Percentiles rank a stretch among this genome's conserved stretches.
phyloP scores from a whole-genome alignment of 2,797 vertebrate species.

The Mycteria americana region DNA sequence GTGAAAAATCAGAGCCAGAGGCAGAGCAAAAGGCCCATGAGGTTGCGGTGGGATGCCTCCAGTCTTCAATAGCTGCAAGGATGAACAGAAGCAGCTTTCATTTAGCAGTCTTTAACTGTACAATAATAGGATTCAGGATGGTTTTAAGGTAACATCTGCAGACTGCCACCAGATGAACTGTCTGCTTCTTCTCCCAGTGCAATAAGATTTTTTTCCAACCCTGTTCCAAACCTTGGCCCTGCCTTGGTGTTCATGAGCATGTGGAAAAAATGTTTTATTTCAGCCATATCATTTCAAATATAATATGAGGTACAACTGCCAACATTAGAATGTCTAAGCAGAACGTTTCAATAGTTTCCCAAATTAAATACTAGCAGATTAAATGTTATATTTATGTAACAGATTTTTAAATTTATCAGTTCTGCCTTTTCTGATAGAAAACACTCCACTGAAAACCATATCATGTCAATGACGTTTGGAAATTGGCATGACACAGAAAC shows the following conservation, averaged over 20 bases:
- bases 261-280: not conserved
- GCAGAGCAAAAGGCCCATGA: not conserved
- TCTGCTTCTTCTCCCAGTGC: accelerated
- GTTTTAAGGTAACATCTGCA: not conserved
- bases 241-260: not conserved
- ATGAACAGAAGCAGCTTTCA: not conserved
- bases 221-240: not conserved
- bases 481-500: not conserved
- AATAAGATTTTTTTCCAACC: not conserved
- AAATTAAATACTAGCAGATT: not conserved
- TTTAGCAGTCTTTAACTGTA: not conserved
- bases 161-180: not conserved
- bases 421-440: not conserved
- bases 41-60: accelerated
- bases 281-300: not conserved
- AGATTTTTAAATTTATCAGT: not conserved
- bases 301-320: not conserved
- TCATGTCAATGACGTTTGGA: not conserved
- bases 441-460: not conserved
- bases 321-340: not conserved
- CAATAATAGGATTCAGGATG: not conserved
- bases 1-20: not conserved
- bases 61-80: not conserved
- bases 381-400: not conserved
- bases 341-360: not conserved